Conservation (phyloP, 1,140 invertebrate genomes). For the Hormaphis cornu region DNA sequence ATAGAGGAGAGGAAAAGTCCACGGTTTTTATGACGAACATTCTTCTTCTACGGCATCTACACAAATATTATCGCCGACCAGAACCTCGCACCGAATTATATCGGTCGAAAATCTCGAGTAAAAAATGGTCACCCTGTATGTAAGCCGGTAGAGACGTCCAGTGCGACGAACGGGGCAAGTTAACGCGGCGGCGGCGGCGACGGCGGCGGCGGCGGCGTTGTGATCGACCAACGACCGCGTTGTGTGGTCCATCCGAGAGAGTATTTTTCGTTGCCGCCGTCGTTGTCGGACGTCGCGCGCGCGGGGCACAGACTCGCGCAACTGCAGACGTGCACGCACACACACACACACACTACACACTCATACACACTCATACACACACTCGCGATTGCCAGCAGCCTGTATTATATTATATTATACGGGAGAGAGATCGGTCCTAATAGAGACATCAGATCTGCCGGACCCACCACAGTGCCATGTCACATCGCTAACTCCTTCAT, state of each 20-base stretch:
- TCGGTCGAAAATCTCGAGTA: too few relatives aligned
- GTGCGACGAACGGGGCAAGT: conserved; percentile 20
- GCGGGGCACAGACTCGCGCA: not conserved
- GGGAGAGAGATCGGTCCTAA: conserved; percentile 26
- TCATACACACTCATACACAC: not conserved
- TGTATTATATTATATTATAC: too few relatives aligned
- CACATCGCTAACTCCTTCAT: conserved; percentile 32
- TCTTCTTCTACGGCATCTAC: too few relatives aligned
- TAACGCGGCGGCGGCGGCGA: conserved; percentile 19
- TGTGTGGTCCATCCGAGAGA: conserved; percentile 28
- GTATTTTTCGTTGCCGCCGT: conserved; percentile 7
- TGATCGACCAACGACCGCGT: conserved; percentile 32
- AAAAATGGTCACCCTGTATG: too few relatives aligned
- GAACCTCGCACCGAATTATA: too few relatives aligned
- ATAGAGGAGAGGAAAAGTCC: too few relatives aligned
- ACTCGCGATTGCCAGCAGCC: not conserved
- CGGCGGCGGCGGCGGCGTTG: conserved; percentile 23
- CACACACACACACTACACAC: not conserved
- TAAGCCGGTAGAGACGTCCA: too few relatives aligned
- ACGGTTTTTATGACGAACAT: too few relatives aligned
- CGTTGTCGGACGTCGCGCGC: conserved; percentile 6
- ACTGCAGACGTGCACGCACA: not conserved
- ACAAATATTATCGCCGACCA: too few relatives aligned
- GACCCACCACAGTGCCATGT: conserved; percentile 33
- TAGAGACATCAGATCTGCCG: conserved; percentile 34